Evolutionary conservation across 2,113 vertebrate species (phyloP), one percentile per base, ranked within the genome.

Genomic region (Sigmodon hispidus): DNA sequence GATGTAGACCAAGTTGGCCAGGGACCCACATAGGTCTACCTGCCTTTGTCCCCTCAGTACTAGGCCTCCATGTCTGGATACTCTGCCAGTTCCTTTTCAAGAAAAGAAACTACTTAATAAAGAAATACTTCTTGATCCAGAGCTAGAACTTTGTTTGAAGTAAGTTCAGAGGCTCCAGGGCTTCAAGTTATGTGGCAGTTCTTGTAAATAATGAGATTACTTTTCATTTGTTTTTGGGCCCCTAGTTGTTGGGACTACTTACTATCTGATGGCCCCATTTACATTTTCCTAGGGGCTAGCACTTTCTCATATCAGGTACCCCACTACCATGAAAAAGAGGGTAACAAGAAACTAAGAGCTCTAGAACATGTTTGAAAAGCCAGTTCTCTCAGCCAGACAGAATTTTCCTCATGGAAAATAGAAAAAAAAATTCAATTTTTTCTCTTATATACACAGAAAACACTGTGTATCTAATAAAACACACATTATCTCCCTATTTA

Each of bases 21-120:
- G 80, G 40, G 40, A 61, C 57, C 45, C 36, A 40, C 13, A 40
- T 19, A 80, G 50, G 34, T 80, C 55, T 59, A 40, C 24, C 55
- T 59, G 24, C 24, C 13, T 43, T 29, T 61, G 40, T 15, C 57
- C 61, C n/a, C 7, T 83, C 57, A 83, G 57, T 9, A 8, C 57
- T 43, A 43, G n/a, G n/a, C 12, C 15, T 43, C 24, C 13, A 26
- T 31, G n/a, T 15, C n/a, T 83, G 24, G 1, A 15, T 26, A 1
- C 26, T 26, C n/a, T 43, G 24, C 13, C 77, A 86, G n/a, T 50
- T 95, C 8, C 31, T 45, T 77, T 65, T 94, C 36, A 81, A 93
- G 69, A 73, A 94, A 93, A 92, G 2, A 9, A 48, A 61, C 11
- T 92, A 67, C 63, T 95, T 87, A 85, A 12, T 91, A 73, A 94